These are phyloP conservation scores for Volucella zonaria DNA, from an alignment of 2,888 invertebrate species.

Conservation along the genomic window DNA sequence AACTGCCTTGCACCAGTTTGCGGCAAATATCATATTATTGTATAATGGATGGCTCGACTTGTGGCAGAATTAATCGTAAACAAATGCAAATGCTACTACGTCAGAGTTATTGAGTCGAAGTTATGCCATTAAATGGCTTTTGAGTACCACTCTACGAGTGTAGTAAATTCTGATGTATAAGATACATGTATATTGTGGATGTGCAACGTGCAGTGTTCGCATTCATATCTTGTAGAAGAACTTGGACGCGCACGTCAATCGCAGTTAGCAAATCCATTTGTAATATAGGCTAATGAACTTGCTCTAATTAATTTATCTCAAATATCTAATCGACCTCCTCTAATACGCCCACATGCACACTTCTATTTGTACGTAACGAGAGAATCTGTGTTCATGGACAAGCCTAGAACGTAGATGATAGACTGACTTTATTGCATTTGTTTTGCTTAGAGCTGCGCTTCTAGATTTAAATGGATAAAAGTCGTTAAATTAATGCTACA, in stretches of 20 bases:
- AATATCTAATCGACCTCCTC: not conserved
- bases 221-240: conserved; percentile 21
- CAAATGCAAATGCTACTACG: conserved; percentile 30
- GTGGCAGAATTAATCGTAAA: conserved; percentile 43
- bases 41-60: conserved; percentile 16
- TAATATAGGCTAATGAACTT: conserved; percentile 70
- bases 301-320: conserved; percentile 62
- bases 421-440: conserved; percentile 8
- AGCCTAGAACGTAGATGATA: not conserved
- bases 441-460: conserved; percentile 18
- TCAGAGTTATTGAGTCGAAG: conserved; percentile 31
- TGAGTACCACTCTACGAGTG: not conserved
- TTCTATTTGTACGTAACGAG: conserved; percentile 2
- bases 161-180: conserved; percentile 1
- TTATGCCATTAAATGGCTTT: conserved; percentile 20
- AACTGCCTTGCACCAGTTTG: conserved; percentile 61
- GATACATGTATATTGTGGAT: not conserved
- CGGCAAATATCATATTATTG: not conserved
- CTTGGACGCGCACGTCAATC: conserved; percentile 47
- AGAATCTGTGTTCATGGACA: conserved; percentile 17
- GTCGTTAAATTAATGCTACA: conserved; percentile 42
- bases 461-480: conserved; percentile 38
- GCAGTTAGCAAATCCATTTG: conserved; percentile 47
- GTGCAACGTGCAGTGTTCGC: conserved; percentile 28
- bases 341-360: not conserved